Percentiles rank a stretch among this genome's conserved stretches.
Evolutionary conservation across 2,113 vertebrate species (phyloP).

Genomic region (Mola mola): DNA sequence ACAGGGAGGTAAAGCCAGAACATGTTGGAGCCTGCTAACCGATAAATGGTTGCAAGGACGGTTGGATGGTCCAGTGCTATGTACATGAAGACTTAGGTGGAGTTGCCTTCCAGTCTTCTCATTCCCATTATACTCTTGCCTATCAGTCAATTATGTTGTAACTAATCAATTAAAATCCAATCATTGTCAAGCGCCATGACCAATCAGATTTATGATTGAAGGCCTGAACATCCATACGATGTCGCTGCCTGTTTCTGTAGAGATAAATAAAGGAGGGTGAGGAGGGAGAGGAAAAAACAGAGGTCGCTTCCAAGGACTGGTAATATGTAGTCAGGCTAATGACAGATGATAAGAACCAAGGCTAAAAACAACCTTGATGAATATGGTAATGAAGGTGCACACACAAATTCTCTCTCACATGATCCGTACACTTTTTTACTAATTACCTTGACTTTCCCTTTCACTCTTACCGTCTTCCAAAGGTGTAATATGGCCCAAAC

Average conservation of each 20-base stretch:
- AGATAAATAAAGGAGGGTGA: slow-evolving; percentile 54
- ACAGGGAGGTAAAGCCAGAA: not conserved
- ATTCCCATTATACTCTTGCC: slow-evolving; percentile 51
- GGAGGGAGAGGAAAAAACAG: slow-evolving; percentile 10
- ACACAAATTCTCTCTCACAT: slow-evolving; percentile 13
- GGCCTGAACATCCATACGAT: slow-evolving; percentile 44
- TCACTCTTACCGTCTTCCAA: not conserved
- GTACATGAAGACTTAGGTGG: slow-evolving; percentile 4
- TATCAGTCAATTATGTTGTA: slow-evolving; percentile 70
- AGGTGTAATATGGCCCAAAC: not conserved
- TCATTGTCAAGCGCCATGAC: slow-evolving; percentile 68
- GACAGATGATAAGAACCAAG: slow-evolving; percentile 47
- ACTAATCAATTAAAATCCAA: slow-evolving; percentile 81
- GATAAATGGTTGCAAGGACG: not conserved
- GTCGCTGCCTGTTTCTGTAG: slow-evolving; percentile 47
- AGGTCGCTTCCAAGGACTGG: slow-evolving; percentile 47
- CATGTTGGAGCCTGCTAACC: not conserved
- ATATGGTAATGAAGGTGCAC: slow-evolving; percentile 46
- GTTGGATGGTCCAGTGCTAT: not conserved
- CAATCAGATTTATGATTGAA: slow-evolving; percentile 62
- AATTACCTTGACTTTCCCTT: not conserved
- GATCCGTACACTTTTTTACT: not conserved
- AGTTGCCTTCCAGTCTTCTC: slow-evolving; percentile 36
- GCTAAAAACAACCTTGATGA: slow-evolving; percentile 49
- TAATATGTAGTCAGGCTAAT: slow-evolving; percentile 36